These are phyloP conservation scores for Nannoperca australis DNA, from an alignment of 2,797 vertebrate genomes.

Conservation along the genomic window DNA sequence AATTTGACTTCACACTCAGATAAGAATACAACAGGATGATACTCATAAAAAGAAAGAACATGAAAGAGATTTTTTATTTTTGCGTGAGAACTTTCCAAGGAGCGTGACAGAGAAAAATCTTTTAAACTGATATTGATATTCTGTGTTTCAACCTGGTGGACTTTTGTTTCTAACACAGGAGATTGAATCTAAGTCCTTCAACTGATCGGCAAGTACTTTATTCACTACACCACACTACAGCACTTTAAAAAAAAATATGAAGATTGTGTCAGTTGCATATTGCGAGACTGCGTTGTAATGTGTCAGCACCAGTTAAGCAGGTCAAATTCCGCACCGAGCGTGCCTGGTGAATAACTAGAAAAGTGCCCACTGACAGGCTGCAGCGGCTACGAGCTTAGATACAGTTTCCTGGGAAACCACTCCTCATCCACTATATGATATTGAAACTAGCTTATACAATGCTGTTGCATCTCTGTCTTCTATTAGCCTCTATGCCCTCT, in stretches of 20 bases:
- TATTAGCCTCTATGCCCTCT: neutral
- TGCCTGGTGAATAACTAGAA: conserved; percentile 33
- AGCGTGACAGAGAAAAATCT: conserved; percentile 1
- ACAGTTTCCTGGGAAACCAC: conserved; percentile 61
- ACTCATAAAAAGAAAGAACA: neutral
- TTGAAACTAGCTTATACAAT: conserved; percentile 1
- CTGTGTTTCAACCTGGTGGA: neutral
- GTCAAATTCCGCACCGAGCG: conserved; percentile 18
- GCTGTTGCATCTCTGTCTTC: conserved; percentile 8
- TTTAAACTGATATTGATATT: conserved; percentile 15
- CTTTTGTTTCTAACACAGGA: neutral
- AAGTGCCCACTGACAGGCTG: conserved; percentile 37
- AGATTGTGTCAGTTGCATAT: neutral
- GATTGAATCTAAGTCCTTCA: conserved; percentile 24
- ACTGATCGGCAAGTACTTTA: conserved; percentile 4
- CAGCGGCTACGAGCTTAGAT: conserved; percentile 10
- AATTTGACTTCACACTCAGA: conserved; percentile 29
- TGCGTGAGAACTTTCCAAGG: conserved; percentile 1
- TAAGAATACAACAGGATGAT: conserved; percentile 20
- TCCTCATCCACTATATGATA: conserved; percentile 10
- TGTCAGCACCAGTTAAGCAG: conserved; percentile 38
- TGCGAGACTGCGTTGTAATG: conserved; percentile 22
- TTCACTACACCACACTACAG: neutral
- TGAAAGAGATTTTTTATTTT: conserved; percentile 10
- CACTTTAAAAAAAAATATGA: conserved; percentile 17